Conservation (phyloP, 2,113 vertebrate species). For the Gnathonemus longibarbis region DNA sequence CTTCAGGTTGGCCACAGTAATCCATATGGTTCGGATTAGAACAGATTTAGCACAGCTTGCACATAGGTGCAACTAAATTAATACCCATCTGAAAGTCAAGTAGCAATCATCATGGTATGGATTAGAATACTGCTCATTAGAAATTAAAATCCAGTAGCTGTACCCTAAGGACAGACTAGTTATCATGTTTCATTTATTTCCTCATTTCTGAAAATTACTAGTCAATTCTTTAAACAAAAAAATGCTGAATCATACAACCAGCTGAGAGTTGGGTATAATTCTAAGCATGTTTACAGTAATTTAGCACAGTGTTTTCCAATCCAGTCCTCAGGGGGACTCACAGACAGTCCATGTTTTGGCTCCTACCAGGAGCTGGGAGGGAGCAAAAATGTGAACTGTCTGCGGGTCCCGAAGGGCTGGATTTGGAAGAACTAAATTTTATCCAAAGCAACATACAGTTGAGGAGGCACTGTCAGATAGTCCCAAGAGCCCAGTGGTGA, state of each 20-base stretch:
- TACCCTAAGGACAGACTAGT: not conserved
- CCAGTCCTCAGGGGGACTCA: not conserved
- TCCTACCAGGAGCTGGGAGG: not conserved
- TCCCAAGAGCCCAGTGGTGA: not conserved
- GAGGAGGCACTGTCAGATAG: not conserved
- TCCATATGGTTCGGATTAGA: not conserved
- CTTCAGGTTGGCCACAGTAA: not conserved
- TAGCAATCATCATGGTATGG: not conserved
- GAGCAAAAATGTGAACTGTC: not conserved
- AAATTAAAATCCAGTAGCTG: not conserved
- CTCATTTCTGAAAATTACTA: not conserved
- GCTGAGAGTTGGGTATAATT: not conserved
- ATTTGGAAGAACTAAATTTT: not conserved
- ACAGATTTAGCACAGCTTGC: not conserved
- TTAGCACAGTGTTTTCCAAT: not conserved
- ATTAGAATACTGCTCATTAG: not conserved
- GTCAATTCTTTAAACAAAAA: not conserved
- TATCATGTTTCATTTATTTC: not conserved
- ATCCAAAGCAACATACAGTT: not conserved
- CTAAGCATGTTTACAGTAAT: not conserved
- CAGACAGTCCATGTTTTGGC: not conserved
- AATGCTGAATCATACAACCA: not conserved
- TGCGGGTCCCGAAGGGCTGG: not conserved
- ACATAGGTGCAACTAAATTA: not conserved
- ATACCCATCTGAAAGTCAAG: not conserved